Conservation (phyloP, 2,113 vertebrate genomes). For the Leucoraja erinaceus region DNA sequence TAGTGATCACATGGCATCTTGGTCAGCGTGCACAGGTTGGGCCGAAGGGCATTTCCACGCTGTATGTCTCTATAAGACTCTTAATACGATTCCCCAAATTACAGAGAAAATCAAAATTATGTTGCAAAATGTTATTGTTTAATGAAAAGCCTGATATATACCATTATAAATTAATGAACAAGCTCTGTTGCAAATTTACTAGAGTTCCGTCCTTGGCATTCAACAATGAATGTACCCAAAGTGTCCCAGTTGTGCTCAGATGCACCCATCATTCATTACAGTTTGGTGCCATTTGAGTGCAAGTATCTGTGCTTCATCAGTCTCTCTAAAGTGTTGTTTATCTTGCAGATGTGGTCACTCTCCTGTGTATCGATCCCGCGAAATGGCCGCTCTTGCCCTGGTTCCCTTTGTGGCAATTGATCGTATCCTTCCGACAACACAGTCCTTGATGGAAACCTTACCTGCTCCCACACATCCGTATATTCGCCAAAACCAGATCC, state of each 20-base stretch:
- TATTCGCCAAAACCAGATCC: constrained; percentile 73
- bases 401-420: constrained; percentile 77
- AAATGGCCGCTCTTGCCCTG: constrained; percentile 81
- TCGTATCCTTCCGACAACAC: constrained; percentile 61
- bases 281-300: neutral
- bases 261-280: neutral
- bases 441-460: constrained; percentile 62
- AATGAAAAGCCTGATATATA: neutral
- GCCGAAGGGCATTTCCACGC: too few species aligned
- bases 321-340: neutral
- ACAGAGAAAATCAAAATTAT: neutral
- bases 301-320: neutral
- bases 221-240: neutral
- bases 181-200: neutral
- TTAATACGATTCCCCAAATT: neutral
- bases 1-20: too few species aligned
- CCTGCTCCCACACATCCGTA: constrained; percentile 52
- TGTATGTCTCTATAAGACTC: too few species aligned
- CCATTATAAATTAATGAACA: neutral
- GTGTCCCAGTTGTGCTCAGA: neutral
- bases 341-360: constrained; percentile 70
- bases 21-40: too few species aligned
- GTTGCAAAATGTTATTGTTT: neutral
- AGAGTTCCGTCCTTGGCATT: neutral
- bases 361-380: constrained; percentile 76